Conservation (phyloP, 2,888 invertebrate species). For the Xestia ashworthii region DNA sequence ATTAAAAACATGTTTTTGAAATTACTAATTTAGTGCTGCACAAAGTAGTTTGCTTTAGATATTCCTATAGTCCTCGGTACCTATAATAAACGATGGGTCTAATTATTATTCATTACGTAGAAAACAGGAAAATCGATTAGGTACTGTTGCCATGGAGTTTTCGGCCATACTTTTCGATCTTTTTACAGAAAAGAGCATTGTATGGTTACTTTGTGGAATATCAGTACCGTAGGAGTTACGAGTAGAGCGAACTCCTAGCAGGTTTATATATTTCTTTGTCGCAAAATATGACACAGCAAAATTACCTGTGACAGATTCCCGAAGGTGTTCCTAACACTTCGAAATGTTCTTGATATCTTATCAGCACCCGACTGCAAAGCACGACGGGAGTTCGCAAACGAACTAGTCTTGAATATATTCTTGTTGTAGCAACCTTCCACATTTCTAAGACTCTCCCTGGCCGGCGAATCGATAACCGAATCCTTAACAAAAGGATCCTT, state of each 20-base stretch:
- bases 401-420: conserved; percentile 84
- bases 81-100: not conserved
- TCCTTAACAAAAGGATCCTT: conserved; percentile 87
- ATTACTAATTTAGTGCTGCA: not conserved
- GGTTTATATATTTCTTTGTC: not conserved
- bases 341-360: conserved; percentile 92
- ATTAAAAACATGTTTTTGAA: not conserved
- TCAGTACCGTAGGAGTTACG: not conserved
- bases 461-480: conserved; percentile 85
- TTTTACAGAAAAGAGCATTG: not conserved
- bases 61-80: not conserved
- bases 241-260: not conserved
- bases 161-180: not conserved
- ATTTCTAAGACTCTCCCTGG: conserved; percentile 83
- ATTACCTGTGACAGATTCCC: conserved; percentile 93
- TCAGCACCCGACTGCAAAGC: conserved; percentile 92
- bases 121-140: conserved; percentile 35
- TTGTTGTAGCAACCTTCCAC: conserved; percentile 87
- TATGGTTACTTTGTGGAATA: not conserved
- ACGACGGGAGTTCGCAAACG: conserved; percentile 92
- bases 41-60: not conserved
- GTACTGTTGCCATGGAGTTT: conserved; percentile 39
- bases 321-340: conserved; percentile 92
- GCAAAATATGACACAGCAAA: not conserved
- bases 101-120: not conserved